These are phyloP conservation scores for Drosophila setifemur DNA, from an alignment of 1,140 invertebrate genomes.

Conservation along the genomic window DNA sequence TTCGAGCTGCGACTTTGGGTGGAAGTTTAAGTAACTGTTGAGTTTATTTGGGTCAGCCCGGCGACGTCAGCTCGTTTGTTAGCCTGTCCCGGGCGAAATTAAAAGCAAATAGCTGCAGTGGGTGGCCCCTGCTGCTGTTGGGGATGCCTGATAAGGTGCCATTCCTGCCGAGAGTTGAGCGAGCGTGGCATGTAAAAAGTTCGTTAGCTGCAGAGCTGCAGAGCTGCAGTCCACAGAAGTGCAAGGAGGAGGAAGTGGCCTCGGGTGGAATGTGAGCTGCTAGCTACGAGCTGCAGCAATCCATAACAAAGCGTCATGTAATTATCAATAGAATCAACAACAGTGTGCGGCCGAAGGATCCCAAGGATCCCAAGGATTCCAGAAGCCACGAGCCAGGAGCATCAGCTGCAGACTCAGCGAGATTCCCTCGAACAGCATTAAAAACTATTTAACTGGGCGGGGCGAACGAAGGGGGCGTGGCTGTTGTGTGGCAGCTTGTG, in stretches of 20 bases:
- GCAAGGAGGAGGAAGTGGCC: slow-evolving; percentile 5
- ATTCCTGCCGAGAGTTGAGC: slow-evolving; percentile 55
- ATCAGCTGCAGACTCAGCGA: slow-evolving; percentile 6
- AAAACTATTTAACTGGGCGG: slow-evolving; percentile 47
- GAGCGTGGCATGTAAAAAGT: slow-evolving; percentile 56
- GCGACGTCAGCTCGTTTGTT: slow-evolving; percentile 64
- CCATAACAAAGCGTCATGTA: slow-evolving; percentile 69
- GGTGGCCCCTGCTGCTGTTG: slow-evolving; percentile 3
- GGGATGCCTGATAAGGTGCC: slow-evolving; percentile 67
- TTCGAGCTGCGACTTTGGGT: slow-evolving; percentile 42
- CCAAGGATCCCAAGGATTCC: slow-evolving; percentile 10
- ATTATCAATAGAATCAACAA: slow-evolving; percentile 78
- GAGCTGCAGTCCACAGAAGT: background rate
- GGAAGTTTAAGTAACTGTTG: slow-evolving; percentile 67
- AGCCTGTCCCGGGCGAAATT: slow-evolving; percentile 68
- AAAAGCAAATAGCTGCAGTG: slow-evolving; percentile 74
- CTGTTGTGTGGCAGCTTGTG: slow-evolving; percentile 13
- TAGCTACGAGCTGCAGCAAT: too few relatives aligned
- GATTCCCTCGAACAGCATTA: slow-evolving; percentile 44
- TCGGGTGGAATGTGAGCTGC: slow-evolving; percentile 10
- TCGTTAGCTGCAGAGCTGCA: slow-evolving; percentile 37
- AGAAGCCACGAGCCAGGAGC: slow-evolving; percentile 24
- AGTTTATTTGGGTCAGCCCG: slow-evolving; percentile 65
- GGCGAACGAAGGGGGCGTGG: background rate
- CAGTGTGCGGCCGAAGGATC: slow-evolving; percentile 6